Conservation (phyloP, 1,140 invertebrate species). For the Caenorhabditis briggsae region DNA sequence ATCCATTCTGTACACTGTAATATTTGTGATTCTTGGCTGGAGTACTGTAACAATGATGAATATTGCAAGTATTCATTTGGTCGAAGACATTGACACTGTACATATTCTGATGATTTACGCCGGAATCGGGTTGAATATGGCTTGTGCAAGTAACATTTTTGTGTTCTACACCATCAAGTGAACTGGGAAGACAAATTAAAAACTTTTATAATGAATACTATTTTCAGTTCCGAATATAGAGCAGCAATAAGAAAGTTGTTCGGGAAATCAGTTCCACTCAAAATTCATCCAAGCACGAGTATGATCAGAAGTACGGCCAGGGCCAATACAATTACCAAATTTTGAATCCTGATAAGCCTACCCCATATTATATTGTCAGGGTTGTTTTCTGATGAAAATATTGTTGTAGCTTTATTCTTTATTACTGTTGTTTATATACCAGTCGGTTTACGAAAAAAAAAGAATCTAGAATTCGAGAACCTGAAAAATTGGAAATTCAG, state of each 20-base stretch:
- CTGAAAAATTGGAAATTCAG: no score
- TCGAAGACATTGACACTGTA: slow-evolving; percentile 2
- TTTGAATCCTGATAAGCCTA: not conserved
- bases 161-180: slow-evolving; percentile 21
- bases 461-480: no score
- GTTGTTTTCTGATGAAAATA: no score
- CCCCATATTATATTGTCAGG: no score
- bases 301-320: not conserved
- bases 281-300: slow-evolving; percentile 3
- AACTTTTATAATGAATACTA: no score
- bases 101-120: slow-evolving; percentile 20
- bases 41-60: slow-evolving; percentile 7
- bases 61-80: slow-evolving; percentile 23
- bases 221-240: slow-evolving; percentile 30
- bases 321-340: not conserved
- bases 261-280: not conserved
- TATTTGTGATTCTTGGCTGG: slow-evolving; percentile 23
- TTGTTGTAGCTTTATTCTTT: no score
- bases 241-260: not conserved
- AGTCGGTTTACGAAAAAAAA: no score
- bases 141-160: slow-evolving; percentile 16
- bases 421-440: no score
- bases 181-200: no score
- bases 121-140: slow-evolving; percentile 27
- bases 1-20: slow-evolving; percentile 24